These are phyloP conservation scores for Teinopalpus imperialis DNA, from an alignment of 2,888 invertebrate species.

Conservation along the genomic window DNA sequence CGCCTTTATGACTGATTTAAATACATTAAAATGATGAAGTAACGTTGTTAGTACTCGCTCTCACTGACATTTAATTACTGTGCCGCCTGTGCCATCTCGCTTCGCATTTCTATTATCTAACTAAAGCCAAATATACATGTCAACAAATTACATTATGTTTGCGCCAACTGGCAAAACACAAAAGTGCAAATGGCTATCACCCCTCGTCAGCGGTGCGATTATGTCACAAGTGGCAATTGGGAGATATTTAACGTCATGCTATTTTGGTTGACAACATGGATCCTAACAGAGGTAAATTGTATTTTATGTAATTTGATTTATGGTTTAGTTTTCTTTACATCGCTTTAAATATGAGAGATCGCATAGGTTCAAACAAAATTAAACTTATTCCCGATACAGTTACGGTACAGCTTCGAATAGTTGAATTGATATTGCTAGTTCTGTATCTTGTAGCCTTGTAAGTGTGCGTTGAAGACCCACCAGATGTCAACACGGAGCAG, in stretches of 20 bases:
- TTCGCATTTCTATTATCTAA: constrained; percentile 29
- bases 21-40: not conserved
- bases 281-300: constrained; percentile 7
- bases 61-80: constrained; percentile 2
- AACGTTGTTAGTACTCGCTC: not conserved
- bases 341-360: not conserved
- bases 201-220: constrained; percentile 49
- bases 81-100: constrained; percentile 10
- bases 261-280: constrained; percentile 30
- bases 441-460: constrained; percentile 25
- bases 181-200: constrained; percentile 60
- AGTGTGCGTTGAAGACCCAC: constrained; percentile 43
- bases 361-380: not conserved
- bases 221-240: constrained; percentile 64
- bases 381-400: not conserved
- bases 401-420: constrained; percentile 9
- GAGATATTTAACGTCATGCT: constrained; percentile 46
- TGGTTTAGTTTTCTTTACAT: constrained; percentile 16
- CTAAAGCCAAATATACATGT: constrained; percentile 37
- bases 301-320: not conserved
- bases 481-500: constrained; percentile 68
- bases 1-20: constrained; percentile 4
- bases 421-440: not conserved
- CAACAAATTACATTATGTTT: constrained; percentile 52
- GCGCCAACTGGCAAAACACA: constrained; percentile 57